These are phyloP conservation scores for Drosophila funebris DNA, from an alignment of 1,140 invertebrate genomes.

Conservation along the genomic window DNA sequence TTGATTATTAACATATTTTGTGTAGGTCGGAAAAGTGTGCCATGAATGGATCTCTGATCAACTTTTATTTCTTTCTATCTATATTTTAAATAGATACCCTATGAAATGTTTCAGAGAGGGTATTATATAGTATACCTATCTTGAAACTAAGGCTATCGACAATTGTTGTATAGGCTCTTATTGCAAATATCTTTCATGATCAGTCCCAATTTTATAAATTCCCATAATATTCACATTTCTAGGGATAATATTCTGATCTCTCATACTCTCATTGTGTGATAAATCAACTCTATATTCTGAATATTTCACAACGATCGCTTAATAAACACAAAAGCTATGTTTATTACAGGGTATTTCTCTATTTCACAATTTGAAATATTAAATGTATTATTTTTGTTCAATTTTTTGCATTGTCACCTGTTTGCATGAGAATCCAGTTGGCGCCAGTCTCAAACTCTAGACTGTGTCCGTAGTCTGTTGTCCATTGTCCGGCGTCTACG, in stretches of 20 bases:
- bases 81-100: not conserved
- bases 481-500: slow-evolving; percentile 1
- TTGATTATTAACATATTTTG: slow-evolving; percentile 57
- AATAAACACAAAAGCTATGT: not conserved
- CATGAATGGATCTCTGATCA: slow-evolving; percentile 47
- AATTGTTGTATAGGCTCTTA: too few relatives aligned
- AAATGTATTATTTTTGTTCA: not conserved
- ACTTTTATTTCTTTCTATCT: slow-evolving; percentile 19
- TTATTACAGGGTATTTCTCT: not conserved
- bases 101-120: too few relatives aligned
- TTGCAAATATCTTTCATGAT: too few relatives aligned
- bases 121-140: too few relatives aligned
- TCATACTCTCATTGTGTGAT: too few relatives aligned
- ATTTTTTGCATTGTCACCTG: slow-evolving; percentile 69
- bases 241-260: too few relatives aligned
- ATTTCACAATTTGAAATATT: not conserved
- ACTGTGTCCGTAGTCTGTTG: slow-evolving; percentile 17
- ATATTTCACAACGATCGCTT: too few relatives aligned
- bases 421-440: slow-evolving; percentile 33
- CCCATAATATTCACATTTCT: too few relatives aligned
- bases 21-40: slow-evolving; percentile 59
- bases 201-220: too few relatives aligned
- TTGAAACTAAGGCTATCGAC: too few relatives aligned
- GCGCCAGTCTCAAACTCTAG: slow-evolving; percentile 56
- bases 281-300: too few relatives aligned